Percentiles rank a stretch among this genome's conserved stretches.
phyloP scores from a whole-genome alignment of 2,888 invertebrate species.

The Dasypolia templi region DNA sequence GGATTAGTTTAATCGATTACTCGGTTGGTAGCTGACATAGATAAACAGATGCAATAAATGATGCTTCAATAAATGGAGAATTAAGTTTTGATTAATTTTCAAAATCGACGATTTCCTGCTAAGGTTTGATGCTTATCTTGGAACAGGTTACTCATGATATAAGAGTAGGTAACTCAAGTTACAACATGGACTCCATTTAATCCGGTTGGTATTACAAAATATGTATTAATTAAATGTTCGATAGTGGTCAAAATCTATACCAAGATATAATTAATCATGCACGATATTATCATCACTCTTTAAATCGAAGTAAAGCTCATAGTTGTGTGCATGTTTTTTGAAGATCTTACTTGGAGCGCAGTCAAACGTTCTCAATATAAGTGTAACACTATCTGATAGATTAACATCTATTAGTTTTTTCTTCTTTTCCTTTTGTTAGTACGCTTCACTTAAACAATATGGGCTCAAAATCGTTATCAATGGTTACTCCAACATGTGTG shows the following conservation, averaged over 20 bases:
- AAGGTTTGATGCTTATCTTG: conserved; percentile 20
- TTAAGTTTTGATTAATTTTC: conserved; percentile 51
- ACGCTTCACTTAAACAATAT: conserved; percentile 45
- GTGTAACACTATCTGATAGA: conserved; percentile 35
- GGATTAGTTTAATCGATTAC: conserved; percentile 46
- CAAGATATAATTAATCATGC: conserved; percentile 16
- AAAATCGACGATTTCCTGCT: conserved; percentile 57
- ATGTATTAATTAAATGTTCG: conserved; percentile 29
- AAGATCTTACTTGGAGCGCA: conserved; percentile 15
- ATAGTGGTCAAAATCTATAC: conserved; percentile 33
- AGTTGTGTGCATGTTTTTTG: neutral
- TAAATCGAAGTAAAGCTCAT: neutral
- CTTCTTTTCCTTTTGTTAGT: conserved; percentile 21
- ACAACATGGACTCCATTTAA: conserved; percentile 57
- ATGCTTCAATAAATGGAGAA: conserved; percentile 24
- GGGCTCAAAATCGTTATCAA: conserved; percentile 29
- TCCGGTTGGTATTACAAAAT: conserved; percentile 56
- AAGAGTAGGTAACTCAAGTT: conserved; percentile 58
- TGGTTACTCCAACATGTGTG: conserved; percentile 30
- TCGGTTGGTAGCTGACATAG: conserved; percentile 22
- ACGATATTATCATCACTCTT: conserved; percentile 26
- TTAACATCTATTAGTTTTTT: conserved; percentile 18
- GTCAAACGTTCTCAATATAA: conserved; percentile 28
- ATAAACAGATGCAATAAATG: conserved; percentile 43
- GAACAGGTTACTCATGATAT: conserved; percentile 63